Conservation (phyloP, 2,888 invertebrate genomes). For the Hybos culiciformis region DNA sequence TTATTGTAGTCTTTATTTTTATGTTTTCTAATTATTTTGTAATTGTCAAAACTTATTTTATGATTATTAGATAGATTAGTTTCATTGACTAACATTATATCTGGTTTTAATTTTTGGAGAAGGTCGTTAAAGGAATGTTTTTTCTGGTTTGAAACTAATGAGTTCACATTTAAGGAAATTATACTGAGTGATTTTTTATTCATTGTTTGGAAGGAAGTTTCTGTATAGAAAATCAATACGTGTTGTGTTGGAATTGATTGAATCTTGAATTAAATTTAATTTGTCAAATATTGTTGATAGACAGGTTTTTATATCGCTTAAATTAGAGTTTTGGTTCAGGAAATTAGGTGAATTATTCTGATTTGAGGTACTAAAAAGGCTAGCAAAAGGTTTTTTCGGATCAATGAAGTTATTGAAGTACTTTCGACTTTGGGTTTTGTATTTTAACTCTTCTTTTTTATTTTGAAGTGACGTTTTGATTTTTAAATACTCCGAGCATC, state of each 20-base stretch:
- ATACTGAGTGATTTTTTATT: background rate
- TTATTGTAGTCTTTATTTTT: background rate
- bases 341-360: background rate
- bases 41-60: background rate
- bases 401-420: background rate
- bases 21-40: conserved; percentile 2
- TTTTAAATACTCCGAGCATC: conserved; percentile 3
- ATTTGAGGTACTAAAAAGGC: background rate
- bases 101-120: background rate
- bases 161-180: background rate
- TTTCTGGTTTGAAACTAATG: background rate
- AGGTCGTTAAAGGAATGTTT: background rate
- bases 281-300: background rate
- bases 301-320: background rate
- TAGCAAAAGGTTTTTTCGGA: background rate
- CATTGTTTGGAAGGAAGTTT: background rate
- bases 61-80: conserved; percentile 1
- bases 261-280: background rate
- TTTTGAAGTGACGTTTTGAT: background rate
- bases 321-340: background rate
- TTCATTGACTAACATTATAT: conserved; percentile 3
- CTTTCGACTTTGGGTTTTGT: background rate
- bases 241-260: background rate
- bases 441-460: background rate
- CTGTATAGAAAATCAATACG: background rate